A percentile compares a stretch with the other conserved stretches of the same genome.
Conservation (phyloP, 2,113 vertebrate species). For the Ceratotherium simum region DNA sequence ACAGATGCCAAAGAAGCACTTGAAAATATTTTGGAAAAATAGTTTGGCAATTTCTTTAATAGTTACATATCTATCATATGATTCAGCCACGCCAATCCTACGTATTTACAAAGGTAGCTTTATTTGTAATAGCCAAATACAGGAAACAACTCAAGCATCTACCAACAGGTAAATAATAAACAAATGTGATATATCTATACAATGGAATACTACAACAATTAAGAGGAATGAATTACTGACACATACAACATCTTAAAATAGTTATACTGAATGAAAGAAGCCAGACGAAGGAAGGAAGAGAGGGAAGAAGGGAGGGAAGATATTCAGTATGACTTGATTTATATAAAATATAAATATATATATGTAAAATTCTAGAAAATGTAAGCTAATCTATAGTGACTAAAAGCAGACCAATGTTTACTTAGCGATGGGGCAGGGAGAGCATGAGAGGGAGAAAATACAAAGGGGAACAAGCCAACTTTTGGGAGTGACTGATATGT, state of each 20-base stretch:
- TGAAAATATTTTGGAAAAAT: not conserved
- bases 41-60: not conserved
- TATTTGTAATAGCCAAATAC: not conserved
- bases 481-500: not conserved
- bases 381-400: not conserved
- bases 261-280: not conserved
- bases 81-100: not conserved
- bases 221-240: not conserved
- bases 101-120: conserved; percentile 4
- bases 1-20: not conserved
- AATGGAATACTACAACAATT: conserved; percentile 16
- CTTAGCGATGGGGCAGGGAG: not conserved
- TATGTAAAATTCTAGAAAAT: conserved; percentile 13
- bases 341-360: not conserved
- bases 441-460: not conserved
- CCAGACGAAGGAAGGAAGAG: not conserved
- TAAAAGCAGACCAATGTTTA: not conserved
- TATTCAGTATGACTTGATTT: not conserved
- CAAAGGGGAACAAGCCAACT: not conserved
- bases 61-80: not conserved
- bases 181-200: not conserved
- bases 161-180: conserved; percentile 9
- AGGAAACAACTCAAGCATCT: not conserved
- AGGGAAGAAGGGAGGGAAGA: not conserved
- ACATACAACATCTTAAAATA: not conserved